phyloP scores from a whole-genome alignment of 2,797 vertebrate genomes.

The Botia kubotai region DNA sequence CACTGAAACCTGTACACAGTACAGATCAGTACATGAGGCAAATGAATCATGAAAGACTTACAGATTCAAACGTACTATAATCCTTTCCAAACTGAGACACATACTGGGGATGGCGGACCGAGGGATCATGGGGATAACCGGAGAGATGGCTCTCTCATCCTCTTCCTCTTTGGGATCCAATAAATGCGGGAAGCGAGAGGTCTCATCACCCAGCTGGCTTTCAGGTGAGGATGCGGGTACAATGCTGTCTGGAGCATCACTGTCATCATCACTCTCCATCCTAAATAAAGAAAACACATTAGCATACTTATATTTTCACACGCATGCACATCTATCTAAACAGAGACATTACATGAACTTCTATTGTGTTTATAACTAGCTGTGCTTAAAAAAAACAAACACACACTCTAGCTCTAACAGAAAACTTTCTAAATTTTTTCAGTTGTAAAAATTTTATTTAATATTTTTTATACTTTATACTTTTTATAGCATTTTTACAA shows the following conservation, averaged over 20 bases:
- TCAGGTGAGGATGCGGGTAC: constrained; percentile 96
- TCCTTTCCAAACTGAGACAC: constrained; percentile 7
- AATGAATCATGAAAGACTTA: not conserved
- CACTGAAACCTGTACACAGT: constrained; percentile 83
- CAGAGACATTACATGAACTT: too few relatives aligned
- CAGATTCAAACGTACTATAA: not conserved
- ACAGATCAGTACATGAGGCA: not conserved
- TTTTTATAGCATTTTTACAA: too few relatives aligned
- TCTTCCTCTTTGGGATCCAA: constrained; percentile 88
- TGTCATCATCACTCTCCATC: constrained; percentile 97
- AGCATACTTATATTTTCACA: not conserved
- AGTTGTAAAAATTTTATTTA: too few relatives aligned
- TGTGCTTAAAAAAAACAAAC: too few relatives aligned
- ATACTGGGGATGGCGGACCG: constrained; percentile 92
- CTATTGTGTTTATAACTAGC: too few relatives aligned
- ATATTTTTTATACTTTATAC: too few relatives aligned
- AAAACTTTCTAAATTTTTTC: too few relatives aligned
- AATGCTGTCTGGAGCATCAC: constrained; percentile 93
- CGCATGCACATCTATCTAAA: too few relatives aligned
- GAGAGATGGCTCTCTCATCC: constrained; percentile 90
- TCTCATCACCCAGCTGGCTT: constrained; percentile 92
- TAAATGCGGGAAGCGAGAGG: constrained; percentile 90
- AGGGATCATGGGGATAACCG: constrained; percentile 95
- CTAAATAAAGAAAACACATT: constrained; percentile 69
- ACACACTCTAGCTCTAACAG: too few relatives aligned